Conservation (phyloP, 2,888 invertebrate species). For the Clunio marinus region DNA sequence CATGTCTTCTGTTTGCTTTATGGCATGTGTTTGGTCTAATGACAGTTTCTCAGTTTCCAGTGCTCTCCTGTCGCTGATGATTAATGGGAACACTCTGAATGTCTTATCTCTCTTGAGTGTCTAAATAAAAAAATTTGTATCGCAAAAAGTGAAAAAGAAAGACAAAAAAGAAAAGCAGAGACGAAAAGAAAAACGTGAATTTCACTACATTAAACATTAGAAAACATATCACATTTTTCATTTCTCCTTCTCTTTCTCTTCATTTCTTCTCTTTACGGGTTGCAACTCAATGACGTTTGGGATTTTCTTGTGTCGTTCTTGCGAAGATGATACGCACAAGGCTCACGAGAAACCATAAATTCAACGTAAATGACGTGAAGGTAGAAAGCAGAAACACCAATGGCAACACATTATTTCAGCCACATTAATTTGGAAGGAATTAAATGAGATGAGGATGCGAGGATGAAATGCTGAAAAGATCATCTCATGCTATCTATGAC, state of each 20-base stretch:
- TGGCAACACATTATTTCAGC: slow-evolving; percentile 23
- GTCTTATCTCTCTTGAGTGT: slow-evolving; percentile 26
- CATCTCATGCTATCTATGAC: slow-evolving; percentile 4
- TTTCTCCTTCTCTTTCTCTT: no score
- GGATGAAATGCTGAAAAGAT: background rate
- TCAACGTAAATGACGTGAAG: slow-evolving; percentile 18
- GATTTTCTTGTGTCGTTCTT: slow-evolving; percentile 15
- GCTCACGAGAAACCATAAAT: slow-evolving; percentile 9
- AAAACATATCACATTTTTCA: slow-evolving; percentile 31
- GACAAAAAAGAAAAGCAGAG: background rate
- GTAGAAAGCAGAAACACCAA: background rate
- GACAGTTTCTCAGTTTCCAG: slow-evolving; percentile 6
- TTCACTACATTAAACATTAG: slow-evolving; percentile 34
- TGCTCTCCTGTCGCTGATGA: slow-evolving; percentile 8
- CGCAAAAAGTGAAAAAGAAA: background rate
- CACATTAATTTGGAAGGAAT: slow-evolving; percentile 21
- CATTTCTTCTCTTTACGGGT: no score
- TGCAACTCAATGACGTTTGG: slow-evolving; percentile 37
- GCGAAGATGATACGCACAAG: background rate
- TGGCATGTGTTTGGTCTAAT: background rate
- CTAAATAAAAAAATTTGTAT: slow-evolving; percentile 3
- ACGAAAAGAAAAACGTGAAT: slow-evolving; percentile 23
- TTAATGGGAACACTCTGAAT: slow-evolving; percentile 27
- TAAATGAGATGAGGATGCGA: slow-evolving; percentile 32
- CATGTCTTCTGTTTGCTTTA: background rate